Evolutionary conservation across 30 jellyfish, hydroid and myxozoan genomes (phyloP).

Genomic region (Rhopilema esculentum): DNA sequence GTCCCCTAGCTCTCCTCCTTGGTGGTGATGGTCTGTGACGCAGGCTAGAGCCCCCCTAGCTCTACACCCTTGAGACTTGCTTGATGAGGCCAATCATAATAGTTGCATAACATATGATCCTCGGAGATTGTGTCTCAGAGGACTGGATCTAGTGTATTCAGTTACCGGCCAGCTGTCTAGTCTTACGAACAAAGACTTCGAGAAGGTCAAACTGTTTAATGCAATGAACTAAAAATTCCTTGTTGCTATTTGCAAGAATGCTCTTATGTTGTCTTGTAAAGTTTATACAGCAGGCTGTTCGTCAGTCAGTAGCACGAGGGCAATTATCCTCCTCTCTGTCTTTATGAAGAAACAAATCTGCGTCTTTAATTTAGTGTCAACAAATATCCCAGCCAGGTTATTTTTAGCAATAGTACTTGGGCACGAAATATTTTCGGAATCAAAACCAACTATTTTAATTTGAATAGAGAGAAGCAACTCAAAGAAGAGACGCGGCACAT

Average conservation of each 20-base stretch:
- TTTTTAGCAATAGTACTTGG: not conserved
- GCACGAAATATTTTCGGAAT: not conserved
- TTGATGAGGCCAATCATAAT: too few relatives aligned
- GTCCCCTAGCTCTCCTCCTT: too few relatives aligned
- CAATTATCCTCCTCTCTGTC: not conserved
- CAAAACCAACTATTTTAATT: not conserved
- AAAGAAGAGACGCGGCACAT: too few relatives aligned
- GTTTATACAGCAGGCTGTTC: slow-evolving; percentile 12
- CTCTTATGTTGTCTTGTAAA: not conserved
- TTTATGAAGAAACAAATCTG: not conserved
- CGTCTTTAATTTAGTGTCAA: not conserved
- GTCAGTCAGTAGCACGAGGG: slow-evolving; percentile 4
- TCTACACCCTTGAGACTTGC: too few relatives aligned
- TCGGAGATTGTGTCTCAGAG: too few relatives aligned
- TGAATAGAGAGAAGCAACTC: not conserved
- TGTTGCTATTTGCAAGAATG: slow-evolving; percentile 12
- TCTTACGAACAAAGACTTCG: not conserved
- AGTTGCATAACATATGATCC: too few relatives aligned
- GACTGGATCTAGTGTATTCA: not conserved
- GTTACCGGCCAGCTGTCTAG: not conserved
- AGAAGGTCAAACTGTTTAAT: not conserved
- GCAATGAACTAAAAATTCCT: not conserved
- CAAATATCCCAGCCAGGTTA: not conserved
- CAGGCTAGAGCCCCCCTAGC: too few relatives aligned
- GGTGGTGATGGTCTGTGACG: too few relatives aligned